These are phyloP conservation scores for Cheilosia grossa DNA, from an alignment of 2,888 invertebrate species.

Conservation along the genomic window DNA sequence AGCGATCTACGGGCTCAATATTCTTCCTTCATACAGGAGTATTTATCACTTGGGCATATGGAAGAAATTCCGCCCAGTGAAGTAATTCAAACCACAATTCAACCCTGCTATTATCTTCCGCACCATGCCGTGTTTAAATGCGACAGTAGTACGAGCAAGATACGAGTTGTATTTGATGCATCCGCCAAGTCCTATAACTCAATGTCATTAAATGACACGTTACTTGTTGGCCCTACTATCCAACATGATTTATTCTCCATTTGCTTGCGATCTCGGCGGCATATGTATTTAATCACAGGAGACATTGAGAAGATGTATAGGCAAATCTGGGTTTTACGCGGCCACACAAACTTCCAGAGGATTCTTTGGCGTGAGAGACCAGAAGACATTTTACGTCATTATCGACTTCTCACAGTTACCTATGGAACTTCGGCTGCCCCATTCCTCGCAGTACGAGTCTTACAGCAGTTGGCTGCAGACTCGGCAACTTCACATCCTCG, in stretches of 20 bases:
- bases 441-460: constrained; percentile 9
- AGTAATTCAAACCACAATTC: constrained; percentile 16
- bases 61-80: constrained; percentile 27
- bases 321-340: constrained; percentile 43
- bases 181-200: constrained; percentile 23
- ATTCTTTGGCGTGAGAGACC: constrained; percentile 49
- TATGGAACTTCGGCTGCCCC: background rate
- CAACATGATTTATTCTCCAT: constrained; percentile 44
- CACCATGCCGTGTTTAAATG: constrained; percentile 10
- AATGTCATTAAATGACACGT: constrained; percentile 39
- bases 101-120: constrained; percentile 36
- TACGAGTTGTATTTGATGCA: constrained; percentile 64
- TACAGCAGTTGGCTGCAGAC: constrained; percentile 67
- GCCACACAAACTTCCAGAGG: constrained; percentile 45
- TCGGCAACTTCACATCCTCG: background rate
- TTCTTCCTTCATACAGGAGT: constrained; percentile 32
- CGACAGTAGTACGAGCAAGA: constrained; percentile 45
- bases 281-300: constrained; percentile 39
- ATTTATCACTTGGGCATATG: constrained; percentile 42
- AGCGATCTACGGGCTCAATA: constrained; percentile 18
- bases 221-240: constrained; percentile 45
- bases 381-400: constrained; percentile 40
- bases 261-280: constrained; percentile 36
- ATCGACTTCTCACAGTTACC: constrained; percentile 15
- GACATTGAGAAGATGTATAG: constrained; percentile 67